These are phyloP conservation scores for Epinotia ramella DNA, from an alignment of 2,888 invertebrate genomes.

Conservation along the genomic window DNA sequence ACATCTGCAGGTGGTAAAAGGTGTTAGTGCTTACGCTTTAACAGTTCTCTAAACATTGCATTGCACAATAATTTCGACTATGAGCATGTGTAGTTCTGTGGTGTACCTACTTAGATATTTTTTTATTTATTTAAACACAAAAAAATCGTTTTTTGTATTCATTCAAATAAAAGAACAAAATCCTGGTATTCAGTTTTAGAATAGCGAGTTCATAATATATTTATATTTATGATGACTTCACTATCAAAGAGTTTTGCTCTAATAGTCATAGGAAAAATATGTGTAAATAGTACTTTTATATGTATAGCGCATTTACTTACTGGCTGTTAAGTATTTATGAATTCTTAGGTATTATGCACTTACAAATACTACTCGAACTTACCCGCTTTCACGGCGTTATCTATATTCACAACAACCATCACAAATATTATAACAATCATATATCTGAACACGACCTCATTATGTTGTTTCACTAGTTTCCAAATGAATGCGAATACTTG, in stretches of 20 bases:
- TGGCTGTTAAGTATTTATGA: constrained; percentile 78
- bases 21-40: background rate
- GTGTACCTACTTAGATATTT: constrained; percentile 74
- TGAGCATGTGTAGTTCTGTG: constrained; percentile 52
- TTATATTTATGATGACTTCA: constrained; percentile 70
- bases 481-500: background rate
- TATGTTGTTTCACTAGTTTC: background rate
- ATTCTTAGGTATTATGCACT: constrained; percentile 28
- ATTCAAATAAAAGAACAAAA: constrained; percentile 26
- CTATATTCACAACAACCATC: background rate
- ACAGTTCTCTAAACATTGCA: constrained; percentile 14
- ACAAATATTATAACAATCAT: background rate
- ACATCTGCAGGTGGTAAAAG: background rate
- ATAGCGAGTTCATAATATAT: constrained; percentile 63
- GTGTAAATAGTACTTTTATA: constrained; percentile 77
- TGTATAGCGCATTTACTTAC: constrained; percentile 82
- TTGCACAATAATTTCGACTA: constrained; percentile 56
- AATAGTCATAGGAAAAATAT: constrained; percentile 61
- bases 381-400: background rate
- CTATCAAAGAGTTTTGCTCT: constrained; percentile 57
- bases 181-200: constrained; percentile 5
- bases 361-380: constrained; percentile 1
- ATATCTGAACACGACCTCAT: background rate
- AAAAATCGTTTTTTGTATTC: constrained; percentile 47
- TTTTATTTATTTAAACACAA: too few species aligned